A percentile compares a stretch with the other conserved stretches of the same genome.
Conservation (phyloP, 2,797 vertebrate species). For the Eutrigla gurnardus region DNA sequence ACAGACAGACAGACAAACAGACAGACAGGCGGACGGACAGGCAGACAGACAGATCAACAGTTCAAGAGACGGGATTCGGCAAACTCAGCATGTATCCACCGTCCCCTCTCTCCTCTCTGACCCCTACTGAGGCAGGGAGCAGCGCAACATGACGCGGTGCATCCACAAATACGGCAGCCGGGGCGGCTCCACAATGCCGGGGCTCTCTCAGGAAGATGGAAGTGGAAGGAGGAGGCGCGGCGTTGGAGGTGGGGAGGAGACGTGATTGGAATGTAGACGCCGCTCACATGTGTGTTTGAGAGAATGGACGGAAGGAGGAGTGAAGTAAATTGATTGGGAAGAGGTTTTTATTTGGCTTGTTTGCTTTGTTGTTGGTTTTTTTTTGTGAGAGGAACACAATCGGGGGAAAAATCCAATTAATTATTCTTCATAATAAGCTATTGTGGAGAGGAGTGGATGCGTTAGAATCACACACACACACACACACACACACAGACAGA, state of each 20-base stretch:
- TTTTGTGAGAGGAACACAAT: constrained; percentile 31
- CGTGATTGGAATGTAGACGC: constrained; percentile 70
- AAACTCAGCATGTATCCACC: constrained; percentile 60
- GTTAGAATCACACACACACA: constrained; percentile 14
- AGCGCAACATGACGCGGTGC: constrained; percentile 38
- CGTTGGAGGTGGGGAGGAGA: constrained; percentile 59
- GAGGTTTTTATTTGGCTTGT: constrained; percentile 36
- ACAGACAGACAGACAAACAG: constrained; percentile 34
- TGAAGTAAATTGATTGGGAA: constrained; percentile 59
- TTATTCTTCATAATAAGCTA: constrained; percentile 37
- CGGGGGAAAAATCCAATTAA: constrained; percentile 53
- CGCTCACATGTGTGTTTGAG: constrained; percentile 26
- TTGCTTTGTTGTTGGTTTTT: constrained; percentile 40
- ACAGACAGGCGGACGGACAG: constrained; percentile 34
- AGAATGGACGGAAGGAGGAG: constrained; percentile 35
- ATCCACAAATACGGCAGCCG: constrained; percentile 59
- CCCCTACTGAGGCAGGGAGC: constrained; percentile 54
- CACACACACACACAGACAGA: constrained; percentile 9
- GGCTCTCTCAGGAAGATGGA: constrained; percentile 51
- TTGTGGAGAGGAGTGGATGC: constrained; percentile 37
- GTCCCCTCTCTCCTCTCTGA: constrained; percentile 59
- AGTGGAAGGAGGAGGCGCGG: constrained; percentile 57
- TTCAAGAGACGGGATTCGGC: constrained; percentile 52
- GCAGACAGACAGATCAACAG: constrained; percentile 39
- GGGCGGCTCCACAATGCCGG: constrained; percentile 39